phyloP scores from a whole-genome alignment of 2,113 vertebrate species.

The Stictonetta naevosa region DNA sequence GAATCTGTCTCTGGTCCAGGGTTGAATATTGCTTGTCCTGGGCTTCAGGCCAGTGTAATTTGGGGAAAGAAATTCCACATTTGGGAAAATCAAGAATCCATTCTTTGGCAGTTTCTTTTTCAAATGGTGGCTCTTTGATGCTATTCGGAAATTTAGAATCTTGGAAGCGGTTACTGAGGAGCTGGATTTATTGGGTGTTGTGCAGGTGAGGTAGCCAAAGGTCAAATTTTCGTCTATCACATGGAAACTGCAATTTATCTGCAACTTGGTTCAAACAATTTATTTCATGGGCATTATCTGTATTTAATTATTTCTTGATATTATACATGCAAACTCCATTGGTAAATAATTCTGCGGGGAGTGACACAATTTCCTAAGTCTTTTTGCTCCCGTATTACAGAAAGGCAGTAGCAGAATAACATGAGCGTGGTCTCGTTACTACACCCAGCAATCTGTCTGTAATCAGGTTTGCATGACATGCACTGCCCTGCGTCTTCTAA shows the following conservation, averaged over 20 bases:
- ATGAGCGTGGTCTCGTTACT: neutral
- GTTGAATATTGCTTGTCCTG: slow-evolving; percentile 34
- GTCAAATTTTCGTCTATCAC: slow-evolving; percentile 12
- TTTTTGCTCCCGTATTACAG: neutral
- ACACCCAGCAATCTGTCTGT: neutral
- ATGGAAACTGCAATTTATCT: neutral
- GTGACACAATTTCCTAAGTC: neutral
- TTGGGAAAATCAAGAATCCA: slow-evolving; percentile 46
- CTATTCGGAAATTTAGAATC: slow-evolving; percentile 21
- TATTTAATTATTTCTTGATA: neutral
- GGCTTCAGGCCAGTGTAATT: slow-evolving; percentile 26
- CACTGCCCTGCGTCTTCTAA: neutral
- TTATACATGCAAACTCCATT: neutral
- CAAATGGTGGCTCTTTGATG: slow-evolving; percentile 31
- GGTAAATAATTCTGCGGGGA: neutral
- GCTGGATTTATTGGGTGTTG: slow-evolving; percentile 58
- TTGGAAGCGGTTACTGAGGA: slow-evolving; percentile 42
- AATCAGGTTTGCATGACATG: neutral
- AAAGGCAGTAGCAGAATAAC: neutral
- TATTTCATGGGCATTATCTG: neutral
- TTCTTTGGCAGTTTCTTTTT: slow-evolving; percentile 49
- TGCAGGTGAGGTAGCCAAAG: slow-evolving; percentile 52
- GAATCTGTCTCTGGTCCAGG: slow-evolving; percentile 17
- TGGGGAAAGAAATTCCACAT: slow-evolving; percentile 53
- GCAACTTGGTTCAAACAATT: neutral